Conservation (phyloP, 2,797 vertebrate genomes). For the Rhincodon typus region DNA sequence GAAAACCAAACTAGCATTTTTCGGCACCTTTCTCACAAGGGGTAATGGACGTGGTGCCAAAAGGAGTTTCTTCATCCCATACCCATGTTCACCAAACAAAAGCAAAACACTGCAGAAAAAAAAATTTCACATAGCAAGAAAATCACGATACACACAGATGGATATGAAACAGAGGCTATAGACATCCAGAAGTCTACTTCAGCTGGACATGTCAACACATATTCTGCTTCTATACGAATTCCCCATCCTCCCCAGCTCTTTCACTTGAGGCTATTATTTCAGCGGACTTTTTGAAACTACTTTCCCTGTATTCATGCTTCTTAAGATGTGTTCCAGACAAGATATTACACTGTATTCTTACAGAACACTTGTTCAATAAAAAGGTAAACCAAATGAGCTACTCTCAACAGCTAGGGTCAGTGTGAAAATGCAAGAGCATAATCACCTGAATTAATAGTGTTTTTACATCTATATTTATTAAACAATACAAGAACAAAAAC, state of each 20-base stretch:
- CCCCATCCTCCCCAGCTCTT: not conserved
- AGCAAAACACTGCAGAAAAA: not conserved
- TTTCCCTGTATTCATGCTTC: not conserved
- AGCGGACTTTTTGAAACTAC: not conserved
- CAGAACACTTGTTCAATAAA: not conserved
- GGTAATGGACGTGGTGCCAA: not conserved
- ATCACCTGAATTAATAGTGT: not conserved
- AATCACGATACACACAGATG: not conserved
- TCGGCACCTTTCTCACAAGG: not conserved
- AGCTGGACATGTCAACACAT: not conserved
- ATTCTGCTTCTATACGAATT: not conserved
- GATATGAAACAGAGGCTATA: not conserved
- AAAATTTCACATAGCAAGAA: not conserved
- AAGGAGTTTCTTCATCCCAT: not conserved
- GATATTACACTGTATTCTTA: not conserved
- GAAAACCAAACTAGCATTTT: not conserved
- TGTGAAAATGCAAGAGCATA: not conserved
- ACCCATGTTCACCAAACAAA: not conserved
- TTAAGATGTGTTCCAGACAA: not conserved
- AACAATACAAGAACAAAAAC: not conserved
- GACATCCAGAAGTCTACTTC: not conserved
- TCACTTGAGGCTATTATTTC: not conserved
- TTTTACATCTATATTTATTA: not conserved
- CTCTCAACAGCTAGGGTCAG: not conserved
- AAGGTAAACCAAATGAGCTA: not conserved